phyloP scores from a whole-genome alignment of 2,797 vertebrate genomes.

The Poeciliopsis turneri region DNA sequence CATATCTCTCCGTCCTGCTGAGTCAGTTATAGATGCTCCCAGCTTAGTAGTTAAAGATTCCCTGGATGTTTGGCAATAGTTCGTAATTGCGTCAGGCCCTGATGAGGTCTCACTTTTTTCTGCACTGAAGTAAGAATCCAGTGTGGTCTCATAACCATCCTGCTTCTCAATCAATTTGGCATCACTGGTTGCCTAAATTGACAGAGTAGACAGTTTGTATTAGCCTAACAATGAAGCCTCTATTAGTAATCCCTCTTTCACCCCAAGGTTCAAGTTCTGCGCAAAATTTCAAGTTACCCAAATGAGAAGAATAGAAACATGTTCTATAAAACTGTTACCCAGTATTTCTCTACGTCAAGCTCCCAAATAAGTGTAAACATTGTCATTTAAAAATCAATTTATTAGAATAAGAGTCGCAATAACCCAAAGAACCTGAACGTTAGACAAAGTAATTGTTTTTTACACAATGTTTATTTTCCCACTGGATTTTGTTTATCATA shows the following conservation, averaged over 20 bases:
- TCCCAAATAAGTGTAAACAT: not conserved
- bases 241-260: conserved; percentile 29
- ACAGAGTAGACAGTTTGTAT: conserved; percentile 95
- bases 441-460: not conserved
- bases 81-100: conserved; percentile 50
- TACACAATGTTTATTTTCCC: not conserved
- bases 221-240: conserved; percentile 69
- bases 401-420: not conserved
- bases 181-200: conserved; percentile 94
- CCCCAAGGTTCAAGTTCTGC: conserved; percentile 10
- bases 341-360: not conserved
- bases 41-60: conserved; percentile 57
- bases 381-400: not conserved
- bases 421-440: not conserved
- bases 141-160: conserved; percentile 80
- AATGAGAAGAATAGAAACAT: not conserved
- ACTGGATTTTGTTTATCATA: not conserved
- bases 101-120: conserved; percentile 72
- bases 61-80: conserved; percentile 50
- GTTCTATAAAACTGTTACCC: not conserved
- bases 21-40: conserved; percentile 27
- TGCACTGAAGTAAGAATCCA: conserved; percentile 70
- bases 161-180: conserved; percentile 95
- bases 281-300: not conserved
- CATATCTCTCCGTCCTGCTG: conserved; percentile 4